These are phyloP conservation scores for Rhinogobio ventralis DNA, from an alignment of 2,797 vertebrate genomes.

Conservation along the genomic window DNA sequence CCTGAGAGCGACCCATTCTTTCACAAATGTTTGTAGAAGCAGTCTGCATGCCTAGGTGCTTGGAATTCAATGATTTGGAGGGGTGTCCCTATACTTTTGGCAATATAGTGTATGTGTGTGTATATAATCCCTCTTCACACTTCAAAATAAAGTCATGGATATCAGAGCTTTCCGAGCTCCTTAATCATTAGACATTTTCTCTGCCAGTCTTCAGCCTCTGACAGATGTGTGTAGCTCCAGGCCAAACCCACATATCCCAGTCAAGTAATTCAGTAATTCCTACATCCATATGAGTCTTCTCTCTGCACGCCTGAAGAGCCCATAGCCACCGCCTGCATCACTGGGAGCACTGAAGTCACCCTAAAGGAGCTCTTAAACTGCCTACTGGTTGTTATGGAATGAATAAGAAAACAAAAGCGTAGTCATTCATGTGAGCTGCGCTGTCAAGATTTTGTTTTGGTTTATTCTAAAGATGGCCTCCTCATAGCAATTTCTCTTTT, in stretches of 20 bases:
- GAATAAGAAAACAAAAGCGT: slow-evolving; percentile 40
- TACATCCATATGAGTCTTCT: slow-evolving; percentile 41
- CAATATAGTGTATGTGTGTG: too few species aligned
- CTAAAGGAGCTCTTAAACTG: slow-evolving; percentile 11
- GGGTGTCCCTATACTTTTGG: too few species aligned
- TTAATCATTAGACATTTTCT: slow-evolving; percentile 41
- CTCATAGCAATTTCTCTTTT: background rate
- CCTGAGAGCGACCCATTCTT: too few species aligned
- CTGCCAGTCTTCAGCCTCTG: slow-evolving; percentile 24
- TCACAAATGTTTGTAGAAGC: too few species aligned
- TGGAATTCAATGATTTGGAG: too few species aligned
- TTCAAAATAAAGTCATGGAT: slow-evolving; percentile 54
- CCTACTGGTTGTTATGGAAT: slow-evolving; percentile 21
- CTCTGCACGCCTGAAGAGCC: slow-evolving; percentile 33
- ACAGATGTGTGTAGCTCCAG: slow-evolving; percentile 31
- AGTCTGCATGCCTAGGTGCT: too few species aligned
- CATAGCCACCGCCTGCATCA: slow-evolving; percentile 31
- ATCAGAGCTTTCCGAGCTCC: slow-evolving; percentile 28
- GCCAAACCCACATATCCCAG: slow-evolving; percentile 31
- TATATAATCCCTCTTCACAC: slow-evolving; percentile 24
- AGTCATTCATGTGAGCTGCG: background rate
- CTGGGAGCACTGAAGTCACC: slow-evolving; percentile 45
- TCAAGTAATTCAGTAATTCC: slow-evolving; percentile 52
- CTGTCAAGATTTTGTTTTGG: background rate
- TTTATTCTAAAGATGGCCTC: background rate